These are phyloP conservation scores for Sinhomidia bicolor DNA, from an alignment of 2,888 invertebrate genomes.

Conservation along the genomic window DNA sequence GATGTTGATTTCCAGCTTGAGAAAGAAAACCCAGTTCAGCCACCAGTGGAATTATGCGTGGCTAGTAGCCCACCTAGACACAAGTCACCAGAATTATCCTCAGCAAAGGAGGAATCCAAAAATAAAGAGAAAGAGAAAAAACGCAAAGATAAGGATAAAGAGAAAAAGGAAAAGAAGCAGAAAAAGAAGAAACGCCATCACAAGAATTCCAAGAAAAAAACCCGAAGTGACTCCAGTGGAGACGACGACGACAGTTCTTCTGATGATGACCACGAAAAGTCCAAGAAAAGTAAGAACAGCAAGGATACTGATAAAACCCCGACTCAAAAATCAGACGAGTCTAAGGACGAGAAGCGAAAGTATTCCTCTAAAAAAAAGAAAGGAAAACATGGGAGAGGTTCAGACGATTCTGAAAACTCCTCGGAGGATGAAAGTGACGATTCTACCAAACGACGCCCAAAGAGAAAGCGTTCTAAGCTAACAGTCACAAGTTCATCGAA, in stretches of 20 bases:
- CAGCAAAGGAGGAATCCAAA: conserved; percentile 41
- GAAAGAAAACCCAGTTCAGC: conserved; percentile 63
- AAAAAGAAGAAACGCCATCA: conserved; percentile 70
- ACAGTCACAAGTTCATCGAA: not conserved
- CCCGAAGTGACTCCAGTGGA: conserved; percentile 49
- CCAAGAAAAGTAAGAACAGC: conserved; percentile 73
- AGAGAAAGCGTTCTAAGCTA: conserved; percentile 59
- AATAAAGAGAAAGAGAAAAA: conserved; percentile 67
- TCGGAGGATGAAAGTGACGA: conserved; percentile 67
- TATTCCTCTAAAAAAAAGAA: conserved; percentile 62
- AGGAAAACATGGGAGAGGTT: conserved; percentile 40
- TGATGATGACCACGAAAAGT: conserved; percentile 68
- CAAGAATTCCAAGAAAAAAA: conserved; percentile 53
- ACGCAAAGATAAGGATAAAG: conserved; percentile 52
- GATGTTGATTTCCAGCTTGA: conserved; percentile 75
- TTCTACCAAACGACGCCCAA: conserved; percentile 55
- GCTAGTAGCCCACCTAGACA: not conserved
- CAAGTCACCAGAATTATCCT: not conserved
- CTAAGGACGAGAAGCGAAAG: conserved; percentile 56
- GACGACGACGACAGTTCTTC: conserved; percentile 79
- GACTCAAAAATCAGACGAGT: conserved; percentile 76
- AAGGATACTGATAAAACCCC: conserved; percentile 52
- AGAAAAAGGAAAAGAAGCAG: conserved; percentile 71
- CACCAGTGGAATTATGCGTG: not conserved
- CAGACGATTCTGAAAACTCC: conserved; percentile 59